These are phyloP conservation scores for Rissa tridactyla DNA, from an alignment of 2,113 vertebrate species.

Conservation along the genomic window DNA sequence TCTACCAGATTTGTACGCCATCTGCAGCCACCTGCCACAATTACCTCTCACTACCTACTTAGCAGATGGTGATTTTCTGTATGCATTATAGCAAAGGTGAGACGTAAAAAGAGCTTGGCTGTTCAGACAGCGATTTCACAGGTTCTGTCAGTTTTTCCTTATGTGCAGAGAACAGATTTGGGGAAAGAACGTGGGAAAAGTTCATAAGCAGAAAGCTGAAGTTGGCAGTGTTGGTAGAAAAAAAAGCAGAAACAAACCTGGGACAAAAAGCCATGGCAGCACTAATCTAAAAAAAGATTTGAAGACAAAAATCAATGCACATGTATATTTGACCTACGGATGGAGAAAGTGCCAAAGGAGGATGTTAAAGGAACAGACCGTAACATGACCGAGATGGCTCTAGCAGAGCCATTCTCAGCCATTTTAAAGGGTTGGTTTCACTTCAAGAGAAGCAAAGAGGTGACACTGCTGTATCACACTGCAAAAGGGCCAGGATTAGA, in stretches of 20 bases:
- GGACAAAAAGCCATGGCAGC: background rate
- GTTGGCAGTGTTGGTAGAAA: background rate
- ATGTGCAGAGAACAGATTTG: background rate
- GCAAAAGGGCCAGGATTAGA: background rate
- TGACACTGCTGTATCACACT: background rate
- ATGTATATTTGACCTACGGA: background rate
- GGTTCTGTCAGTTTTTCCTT: background rate
- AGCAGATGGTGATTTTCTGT: background rate
- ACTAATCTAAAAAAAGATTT: background rate
- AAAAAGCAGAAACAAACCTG: background rate
- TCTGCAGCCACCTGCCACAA: background rate
- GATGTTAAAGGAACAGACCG: background rate
- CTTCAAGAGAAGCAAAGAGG: background rate
- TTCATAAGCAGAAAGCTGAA: background rate
- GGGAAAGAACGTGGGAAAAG: background rate
- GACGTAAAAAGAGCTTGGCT: background rate
- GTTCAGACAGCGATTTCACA: background rate
- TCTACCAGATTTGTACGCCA: background rate
- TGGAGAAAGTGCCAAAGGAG: background rate
- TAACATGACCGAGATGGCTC: background rate
- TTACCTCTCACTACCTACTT: background rate
- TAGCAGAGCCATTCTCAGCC: background rate
- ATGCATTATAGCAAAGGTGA: background rate
- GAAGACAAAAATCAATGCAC: background rate
- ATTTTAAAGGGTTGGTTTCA: background rate